Percentiles rank a stretch among this genome's conserved stretches.
These are phyloP conservation scores for Eufriesea mexicana DNA, from an alignment of 1,140 invertebrate species.

Conservation along the genomic window DNA sequence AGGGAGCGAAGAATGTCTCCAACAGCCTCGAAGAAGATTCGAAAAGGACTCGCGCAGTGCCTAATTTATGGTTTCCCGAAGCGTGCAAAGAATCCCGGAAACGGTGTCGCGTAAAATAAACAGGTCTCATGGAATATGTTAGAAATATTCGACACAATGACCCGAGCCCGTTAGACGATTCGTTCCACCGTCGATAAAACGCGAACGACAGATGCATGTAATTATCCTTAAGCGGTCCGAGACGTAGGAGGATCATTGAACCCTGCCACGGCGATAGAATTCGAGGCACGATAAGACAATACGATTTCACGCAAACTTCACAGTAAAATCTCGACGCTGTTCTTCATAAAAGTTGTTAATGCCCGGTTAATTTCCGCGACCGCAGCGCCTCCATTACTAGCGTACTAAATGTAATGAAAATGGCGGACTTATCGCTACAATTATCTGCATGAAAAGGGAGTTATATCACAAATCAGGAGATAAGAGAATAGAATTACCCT, in stretches of 20 bases:
- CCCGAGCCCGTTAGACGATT: not conserved
- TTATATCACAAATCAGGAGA: too few species aligned
- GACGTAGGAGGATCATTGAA: not conserved
- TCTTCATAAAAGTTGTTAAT: conserved; percentile 9
- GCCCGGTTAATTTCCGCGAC: conserved; percentile 18
- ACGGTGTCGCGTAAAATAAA: not conserved
- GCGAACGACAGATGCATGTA: conserved; percentile 17
- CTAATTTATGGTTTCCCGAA: not conserved
- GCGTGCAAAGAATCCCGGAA: not conserved
- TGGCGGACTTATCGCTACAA: not conserved
- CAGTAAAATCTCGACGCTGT: not conserved
- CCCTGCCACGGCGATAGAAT: not conserved
- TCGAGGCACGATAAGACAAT: conserved; percentile 1
- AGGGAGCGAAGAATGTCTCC: not conserved
- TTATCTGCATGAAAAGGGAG: not conserved
- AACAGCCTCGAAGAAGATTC: too few species aligned
- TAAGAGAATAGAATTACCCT: not conserved
- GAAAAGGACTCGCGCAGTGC: not conserved
- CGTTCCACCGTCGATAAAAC: conserved; percentile 14
- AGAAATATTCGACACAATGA: conserved; percentile 17
- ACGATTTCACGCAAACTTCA: not conserved
- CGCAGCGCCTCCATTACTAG: not conserved
- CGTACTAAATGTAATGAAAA: not conserved
- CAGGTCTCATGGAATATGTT: not conserved
- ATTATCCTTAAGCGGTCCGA: not conserved